These are phyloP conservation scores for Rhagophthalmus giganteus DNA, from an alignment of 2,888 invertebrate species.

Conservation along the genomic window DNA sequence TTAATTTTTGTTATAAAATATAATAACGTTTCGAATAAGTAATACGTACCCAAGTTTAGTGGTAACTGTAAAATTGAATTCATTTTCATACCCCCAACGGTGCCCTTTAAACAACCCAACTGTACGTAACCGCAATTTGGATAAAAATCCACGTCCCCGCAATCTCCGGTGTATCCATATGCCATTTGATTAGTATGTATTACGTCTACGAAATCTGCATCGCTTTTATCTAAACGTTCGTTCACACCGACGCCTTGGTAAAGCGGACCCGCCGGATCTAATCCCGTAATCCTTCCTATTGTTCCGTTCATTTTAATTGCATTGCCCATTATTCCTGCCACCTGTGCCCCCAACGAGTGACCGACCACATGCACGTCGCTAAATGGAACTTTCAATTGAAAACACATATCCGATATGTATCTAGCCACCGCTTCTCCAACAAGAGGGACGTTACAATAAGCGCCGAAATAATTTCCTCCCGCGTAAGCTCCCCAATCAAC, in stretches of 20 bases:
- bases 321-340: slow-evolving; percentile 4
- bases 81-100: not conserved
- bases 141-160: slow-evolving; percentile 13
- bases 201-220: slow-evolving; percentile 14
- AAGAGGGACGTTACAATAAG: not conserved
- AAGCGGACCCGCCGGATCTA: slow-evolving; percentile 16
- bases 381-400: not conserved
- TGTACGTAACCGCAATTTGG: slow-evolving; percentile 13
- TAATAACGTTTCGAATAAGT: no score
- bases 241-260: not conserved
- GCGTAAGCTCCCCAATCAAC: slow-evolving; percentile 6
- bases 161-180: slow-evolving; percentile 8
- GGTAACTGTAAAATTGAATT: not conserved
- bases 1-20: no score
- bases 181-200: slow-evolving; percentile 8
- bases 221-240: slow-evolving; percentile 3
- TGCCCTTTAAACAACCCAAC: slow-evolving; percentile 1
- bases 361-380: slow-evolving; percentile 6
- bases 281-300: slow-evolving; percentile 13
- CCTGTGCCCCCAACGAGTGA: slow-evolving; percentile 9
- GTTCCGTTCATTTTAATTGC: not conserved
- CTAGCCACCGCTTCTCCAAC: not conserved
- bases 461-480: not conserved
- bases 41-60: not conserved
- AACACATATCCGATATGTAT: not conserved